A percentile compares a stretch with the other conserved stretches of the same genome.
Conservation (phyloP, 2,797 vertebrate genomes). For the Xenops minutus region DNA sequence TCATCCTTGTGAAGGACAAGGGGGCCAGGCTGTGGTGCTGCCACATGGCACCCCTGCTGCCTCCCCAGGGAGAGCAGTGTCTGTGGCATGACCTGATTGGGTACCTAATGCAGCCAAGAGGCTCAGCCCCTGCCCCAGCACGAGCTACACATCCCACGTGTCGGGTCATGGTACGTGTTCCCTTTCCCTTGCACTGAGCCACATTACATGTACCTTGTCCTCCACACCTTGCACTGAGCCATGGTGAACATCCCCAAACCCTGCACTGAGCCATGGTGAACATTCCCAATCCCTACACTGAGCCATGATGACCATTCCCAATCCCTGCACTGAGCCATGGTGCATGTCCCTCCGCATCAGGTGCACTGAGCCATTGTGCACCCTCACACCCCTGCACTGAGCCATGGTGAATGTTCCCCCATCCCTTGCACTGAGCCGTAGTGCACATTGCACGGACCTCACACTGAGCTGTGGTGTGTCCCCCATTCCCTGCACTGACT, state of each 20-base stretch:
- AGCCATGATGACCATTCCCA: neutral
- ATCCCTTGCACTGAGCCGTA: neutral
- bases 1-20: slow-evolving; percentile 88
- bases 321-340: neutral
- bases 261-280: neutral
- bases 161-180: neutral
- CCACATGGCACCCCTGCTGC: neutral
- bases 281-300: neutral
- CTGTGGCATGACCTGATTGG: rapidly evolving
- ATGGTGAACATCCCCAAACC: neutral
- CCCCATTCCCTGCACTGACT: neutral
- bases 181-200: neutral
- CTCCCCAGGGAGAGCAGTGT: neutral
- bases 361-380: neutral
- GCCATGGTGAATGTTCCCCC: neutral
- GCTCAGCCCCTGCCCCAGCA: neutral
- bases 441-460: neutral
- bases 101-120: neutral
- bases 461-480: neutral
- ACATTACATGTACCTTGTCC: neutral
- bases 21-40: neutral
- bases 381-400: neutral
- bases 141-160: rapidly evolving
- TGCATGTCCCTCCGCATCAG: neutral
- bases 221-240: neutral